Base-by-base conservation (phyloP, 2,113 vertebrate species). In the Perca fluviatilis region DNA sequence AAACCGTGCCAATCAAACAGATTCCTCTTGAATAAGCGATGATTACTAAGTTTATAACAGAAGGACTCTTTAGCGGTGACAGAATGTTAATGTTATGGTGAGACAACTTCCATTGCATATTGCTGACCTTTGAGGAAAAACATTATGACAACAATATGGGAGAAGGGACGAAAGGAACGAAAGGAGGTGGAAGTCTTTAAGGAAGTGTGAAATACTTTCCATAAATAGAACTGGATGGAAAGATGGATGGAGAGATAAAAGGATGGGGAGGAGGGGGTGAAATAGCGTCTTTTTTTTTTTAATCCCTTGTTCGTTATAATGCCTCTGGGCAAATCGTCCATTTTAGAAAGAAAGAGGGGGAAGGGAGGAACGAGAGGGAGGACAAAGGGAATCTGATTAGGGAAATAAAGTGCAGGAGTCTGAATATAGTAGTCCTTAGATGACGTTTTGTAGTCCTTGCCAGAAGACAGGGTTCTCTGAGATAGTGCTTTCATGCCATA, bases 361-460 rank as follows among this genome's bases (percentile, higher is more conserved):
- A 81, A 33, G 30, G 30, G 56, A 74, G 25, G 51, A 46, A 14
- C 9, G 74, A 63, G 57, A 53, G 61, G 61, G 46, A 77, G 19
- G 66, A 47, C 46, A 84, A 63, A 79, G 72, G 81, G 84, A 54
- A 79, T 79, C 77, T 63, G 78, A 81, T 79, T 50, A 12, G 63
- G 89, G 82, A 86, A 86, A 85, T 95, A 94, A 95, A 93, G 94
- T 95, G 94, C 94, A 86, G 82, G 88, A 92, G 86, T 88, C 76
- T 88, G 81, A 86, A 70, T 74, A 88, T 89, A 90, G 64, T 88
- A 90, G 92, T 92, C 87, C 71, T 90, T 86, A 27, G 61, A 84
- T 87, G 30, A 56, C 16, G 11, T 83, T 81, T 82, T 83, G 75
- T 84, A 71, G 80, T 90, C 79, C 74, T 88, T 89, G 75, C 33